Evolutionary conservation across 2,797 vertebrate genomes (phyloP), one percentile per base, ranked within the genome.

Genomic region (Schizopygopsis pylzovi): DNA sequence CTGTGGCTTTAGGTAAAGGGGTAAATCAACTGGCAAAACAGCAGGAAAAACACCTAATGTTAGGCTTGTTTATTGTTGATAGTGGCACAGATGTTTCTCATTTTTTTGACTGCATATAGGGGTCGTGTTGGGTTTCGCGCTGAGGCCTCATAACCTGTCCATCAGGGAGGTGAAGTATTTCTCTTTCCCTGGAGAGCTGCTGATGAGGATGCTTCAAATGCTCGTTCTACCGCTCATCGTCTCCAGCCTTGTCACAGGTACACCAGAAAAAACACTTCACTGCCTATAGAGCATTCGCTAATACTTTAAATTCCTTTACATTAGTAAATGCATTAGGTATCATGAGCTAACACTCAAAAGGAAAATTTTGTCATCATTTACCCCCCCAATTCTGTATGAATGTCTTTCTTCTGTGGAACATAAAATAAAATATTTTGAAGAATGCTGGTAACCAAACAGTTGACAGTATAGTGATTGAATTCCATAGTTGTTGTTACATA

Each of bases 191-290:
- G 98, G 98, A 0, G 98, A 99, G 92, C 94, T 99, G 25, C 95
- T 99, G 33, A 99, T 99, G 98, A 96, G 98, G 56, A 98, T 99
- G 97, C 92, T 99, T 12, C 96, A 98, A 94, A 99, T 99, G 98
- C 86, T 99, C 88, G 98, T 99, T 81, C 93, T 99, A 59, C 98
- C 98, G 0, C 97, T 99, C 61, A 98, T 99, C 10, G 93, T 99
- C 87, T 99, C 98, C 89, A 99, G 98, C 91, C 94, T 99, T 82
- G 96, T 99, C 90, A 98, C 98, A 95, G 98, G 98, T 99, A 89
- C 90, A 85, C 18, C 67, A 79, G 73, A 6, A 71, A 61, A n/a
- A 70, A 25, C 65, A 28, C 73, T 8, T 61, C 10, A 56, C 9
- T 65, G 0, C 88, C 13, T 49, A 45, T 63, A 72, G 70, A 15